These are phyloP conservation scores for Eilema sororculum DNA, from an alignment of 2,888 invertebrate species.

Conservation along the genomic window DNA sequence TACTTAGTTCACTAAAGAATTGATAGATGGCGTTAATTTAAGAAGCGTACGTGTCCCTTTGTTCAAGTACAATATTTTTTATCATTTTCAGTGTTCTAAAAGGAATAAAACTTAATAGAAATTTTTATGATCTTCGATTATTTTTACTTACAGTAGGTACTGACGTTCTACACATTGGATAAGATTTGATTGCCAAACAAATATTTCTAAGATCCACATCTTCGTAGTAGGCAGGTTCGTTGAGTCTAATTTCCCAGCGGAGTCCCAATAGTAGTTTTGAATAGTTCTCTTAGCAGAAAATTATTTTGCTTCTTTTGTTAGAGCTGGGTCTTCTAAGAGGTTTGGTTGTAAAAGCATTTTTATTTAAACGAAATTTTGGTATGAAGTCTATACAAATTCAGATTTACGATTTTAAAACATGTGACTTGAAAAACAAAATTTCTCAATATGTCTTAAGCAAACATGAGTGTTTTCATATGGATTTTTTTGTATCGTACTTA, in stretches of 20 bases:
- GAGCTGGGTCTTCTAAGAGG: conserved; percentile 17
- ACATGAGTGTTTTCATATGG: too few species aligned
- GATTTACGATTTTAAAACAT: too few species aligned
- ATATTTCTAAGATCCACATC: conserved; percentile 38
- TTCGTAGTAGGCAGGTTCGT: conserved; percentile 37
- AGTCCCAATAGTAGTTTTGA: conserved; percentile 43
- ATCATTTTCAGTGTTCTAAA: too few species aligned
- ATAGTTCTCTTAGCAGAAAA: conserved; percentile 34
- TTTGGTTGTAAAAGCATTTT: conserved; percentile 16
- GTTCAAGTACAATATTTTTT: neutral
- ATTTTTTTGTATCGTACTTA: too few species aligned
- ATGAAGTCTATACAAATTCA: conserved; percentile 15
- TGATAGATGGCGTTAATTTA: conserved; percentile 24
- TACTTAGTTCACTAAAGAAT: conserved; percentile 14
- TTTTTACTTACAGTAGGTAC: neutral
- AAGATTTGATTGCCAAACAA: conserved; percentile 38
- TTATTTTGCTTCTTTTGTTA: conserved; percentile 29
- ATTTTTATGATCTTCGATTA: neutral
- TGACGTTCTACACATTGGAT: conserved; percentile 18
- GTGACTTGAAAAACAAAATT: too few species aligned
- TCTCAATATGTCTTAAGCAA: too few species aligned
- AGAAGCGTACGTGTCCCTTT: neutral
- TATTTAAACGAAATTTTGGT: conserved; percentile 7
- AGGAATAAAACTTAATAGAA: neutral
- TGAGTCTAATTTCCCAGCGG: conserved; percentile 49